These are phyloP conservation scores for Leptinotarsa defecta DNA, from an alignment of 1,140 invertebrate species.

Conservation along the genomic window DNA sequence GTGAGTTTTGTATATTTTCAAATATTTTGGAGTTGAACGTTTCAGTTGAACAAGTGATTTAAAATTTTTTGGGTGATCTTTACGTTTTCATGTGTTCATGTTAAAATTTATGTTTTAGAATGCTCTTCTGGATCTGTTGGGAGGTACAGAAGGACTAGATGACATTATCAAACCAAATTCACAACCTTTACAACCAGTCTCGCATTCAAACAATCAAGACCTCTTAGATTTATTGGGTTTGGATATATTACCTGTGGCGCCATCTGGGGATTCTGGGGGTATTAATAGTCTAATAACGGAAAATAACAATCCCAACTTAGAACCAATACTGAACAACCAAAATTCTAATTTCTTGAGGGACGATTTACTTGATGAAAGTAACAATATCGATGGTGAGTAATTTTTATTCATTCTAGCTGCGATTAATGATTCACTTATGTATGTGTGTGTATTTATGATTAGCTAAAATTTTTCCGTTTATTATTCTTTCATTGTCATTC, in stretches of 20 bases:
- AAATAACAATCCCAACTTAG: conserved; percentile 52
- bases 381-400: conserved; percentile 54
- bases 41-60: no score
- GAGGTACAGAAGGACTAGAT: conserved; percentile 74
- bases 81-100: conserved; percentile 16
- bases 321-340: conserved; percentile 51
- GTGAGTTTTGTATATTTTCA: conserved; percentile 53
- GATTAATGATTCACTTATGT: no score
- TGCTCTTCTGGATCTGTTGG: conserved; percentile 75
- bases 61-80: neutral
- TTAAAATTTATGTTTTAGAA: conserved; percentile 60
- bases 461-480: no score
- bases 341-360: conserved; percentile 66
- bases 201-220: conserved; percentile 72
- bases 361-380: conserved; percentile 60
- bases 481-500: no score
- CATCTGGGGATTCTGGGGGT: conserved; percentile 51
- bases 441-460: no score
- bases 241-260: conserved; percentile 56
- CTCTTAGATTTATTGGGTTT: conserved; percentile 85
- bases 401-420: no score
- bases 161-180: conserved; percentile 66
- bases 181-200: conserved; percentile 31
- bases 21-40: no score
- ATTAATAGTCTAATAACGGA: conserved; percentile 53